phyloP scores from a whole-genome alignment of 1,140 invertebrate genomes.

The Agrilus planipennis region DNA sequence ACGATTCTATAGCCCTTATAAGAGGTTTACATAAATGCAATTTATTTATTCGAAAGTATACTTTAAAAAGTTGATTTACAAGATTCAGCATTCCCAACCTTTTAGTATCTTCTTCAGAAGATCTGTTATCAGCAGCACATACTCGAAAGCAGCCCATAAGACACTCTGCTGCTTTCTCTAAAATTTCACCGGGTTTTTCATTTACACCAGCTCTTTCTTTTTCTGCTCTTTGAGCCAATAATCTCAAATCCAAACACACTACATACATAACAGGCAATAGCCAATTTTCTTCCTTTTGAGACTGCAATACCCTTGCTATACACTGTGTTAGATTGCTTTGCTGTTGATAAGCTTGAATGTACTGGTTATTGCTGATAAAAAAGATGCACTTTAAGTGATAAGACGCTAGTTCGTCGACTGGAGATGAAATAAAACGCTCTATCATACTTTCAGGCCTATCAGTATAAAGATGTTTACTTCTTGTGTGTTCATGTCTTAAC shows the following conservation, averaged over 20 bases:
- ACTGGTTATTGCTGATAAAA: conserved; percentile 52
- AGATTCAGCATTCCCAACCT: conserved; percentile 90
- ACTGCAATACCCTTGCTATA: conserved; percentile 74
- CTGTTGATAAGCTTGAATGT: conserved; percentile 61
- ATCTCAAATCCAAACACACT: conserved; percentile 76
- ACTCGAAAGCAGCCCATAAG: conserved; percentile 91
- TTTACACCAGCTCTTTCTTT: conserved; percentile 36
- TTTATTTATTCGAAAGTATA: conserved; percentile 96
- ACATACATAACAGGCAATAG: conserved; percentile 80
- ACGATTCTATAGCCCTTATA: conserved; percentile 90
- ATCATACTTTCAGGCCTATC: conserved; percentile 58
- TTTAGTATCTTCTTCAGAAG: conserved; percentile 82
- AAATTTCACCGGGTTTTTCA: conserved; percentile 56
- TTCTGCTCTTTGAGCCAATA: conserved; percentile 73
- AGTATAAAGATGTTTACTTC: conserved; percentile 53
- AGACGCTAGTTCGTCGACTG: conserved; percentile 69
- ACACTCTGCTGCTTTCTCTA: conserved; percentile 90
- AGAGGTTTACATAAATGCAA: conserved; percentile 93
- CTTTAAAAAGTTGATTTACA: conserved; percentile 95
- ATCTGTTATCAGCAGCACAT: conserved; percentile 87
- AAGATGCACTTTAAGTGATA: conserved; percentile 64
- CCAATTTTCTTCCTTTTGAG: conserved; percentile 94
- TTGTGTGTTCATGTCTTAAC: conserved; percentile 61
- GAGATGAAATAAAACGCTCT: conserved; percentile 55
- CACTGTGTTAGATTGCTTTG: conserved; percentile 67